Evolutionary conservation across 2,888 invertebrate genomes (phyloP).

Genomic region (Drosophila flavopinicola): DNA sequence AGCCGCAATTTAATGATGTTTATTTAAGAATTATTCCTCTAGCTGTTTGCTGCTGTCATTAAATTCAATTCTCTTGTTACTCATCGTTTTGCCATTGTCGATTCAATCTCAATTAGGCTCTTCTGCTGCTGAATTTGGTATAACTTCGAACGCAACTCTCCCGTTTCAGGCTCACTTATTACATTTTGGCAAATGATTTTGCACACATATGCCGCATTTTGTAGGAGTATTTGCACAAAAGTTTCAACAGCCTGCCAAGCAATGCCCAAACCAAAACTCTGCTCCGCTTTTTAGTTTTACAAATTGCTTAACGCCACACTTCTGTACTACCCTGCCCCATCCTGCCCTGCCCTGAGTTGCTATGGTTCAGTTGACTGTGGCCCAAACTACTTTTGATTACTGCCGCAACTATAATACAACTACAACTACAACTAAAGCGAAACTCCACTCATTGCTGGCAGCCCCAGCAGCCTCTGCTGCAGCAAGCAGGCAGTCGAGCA

Average conservation of each 20-base stretch:
- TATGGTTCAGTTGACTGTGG: conserved; percentile 32
- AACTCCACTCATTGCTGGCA: conserved; percentile 57
- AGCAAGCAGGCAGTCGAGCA: conserved; percentile 65
- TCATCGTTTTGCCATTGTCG: not conserved
- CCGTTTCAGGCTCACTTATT: not conserved
- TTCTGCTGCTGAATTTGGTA: conserved; percentile 6
- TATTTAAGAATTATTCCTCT: no score
- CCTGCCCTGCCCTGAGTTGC: not conserved
- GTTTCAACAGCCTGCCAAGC: conserved; percentile 57
- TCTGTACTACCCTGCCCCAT: not conserved
- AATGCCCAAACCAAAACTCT: conserved; percentile 45
- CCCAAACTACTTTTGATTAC: conserved; percentile 76
- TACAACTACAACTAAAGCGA: conserved; percentile 52
- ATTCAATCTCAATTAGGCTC: conserved; percentile 27
- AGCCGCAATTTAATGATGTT: no score
- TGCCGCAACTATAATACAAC: conserved; percentile 56
- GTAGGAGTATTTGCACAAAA: conserved; percentile 60
- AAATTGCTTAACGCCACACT: conserved; percentile 46
- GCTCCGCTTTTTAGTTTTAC: conserved; percentile 56
- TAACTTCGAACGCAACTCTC: not conserved
- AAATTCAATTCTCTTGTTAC: no score
- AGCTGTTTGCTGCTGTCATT: no score
- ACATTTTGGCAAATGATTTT: conserved; percentile 48
- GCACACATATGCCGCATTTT: conserved; percentile 49
- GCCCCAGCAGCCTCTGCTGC: conserved; percentile 22